A percentile compares a stretch with the other conserved stretches of the same genome.
Evolutionary conservation across 92 coral and sea anemone genomes (phyloP).

Genomic region (Phymanthus crucifer): DNA sequence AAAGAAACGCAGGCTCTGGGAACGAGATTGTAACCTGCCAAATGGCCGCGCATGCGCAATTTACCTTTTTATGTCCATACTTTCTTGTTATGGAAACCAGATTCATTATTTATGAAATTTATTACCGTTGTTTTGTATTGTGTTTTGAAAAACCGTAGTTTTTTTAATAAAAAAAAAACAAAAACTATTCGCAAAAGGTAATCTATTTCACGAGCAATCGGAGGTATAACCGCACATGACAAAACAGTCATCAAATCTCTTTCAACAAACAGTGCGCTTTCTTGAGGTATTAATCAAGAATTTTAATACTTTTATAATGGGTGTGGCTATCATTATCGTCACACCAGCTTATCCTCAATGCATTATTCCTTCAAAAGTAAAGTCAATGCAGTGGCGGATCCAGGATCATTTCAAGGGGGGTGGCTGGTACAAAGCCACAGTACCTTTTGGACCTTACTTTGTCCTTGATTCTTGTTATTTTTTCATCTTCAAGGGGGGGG

Average conservation of each 20-base stretch:
- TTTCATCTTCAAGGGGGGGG: too few species aligned
- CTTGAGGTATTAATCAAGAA: neutral
- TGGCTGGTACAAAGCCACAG: too few species aligned
- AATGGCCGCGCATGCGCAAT: neutral
- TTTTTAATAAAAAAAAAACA: neutral
- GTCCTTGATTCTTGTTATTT: too few species aligned
- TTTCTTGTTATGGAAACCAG: neutral
- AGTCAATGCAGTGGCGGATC: too few species aligned
- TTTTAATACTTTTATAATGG: neutral
- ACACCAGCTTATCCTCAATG: neutral
- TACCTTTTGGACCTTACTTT: too few species aligned
- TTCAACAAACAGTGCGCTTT: neutral
- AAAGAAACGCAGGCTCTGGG: too few species aligned
- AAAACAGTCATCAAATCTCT: neutral
- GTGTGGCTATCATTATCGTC: neutral
- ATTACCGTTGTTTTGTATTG: neutral
- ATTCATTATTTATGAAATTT: neutral
- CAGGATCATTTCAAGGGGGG: too few species aligned
- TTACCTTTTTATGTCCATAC: too few species aligned
- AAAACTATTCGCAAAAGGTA: neutral
- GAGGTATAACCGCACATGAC: neutral
- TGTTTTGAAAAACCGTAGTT: neutral
- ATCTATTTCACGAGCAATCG: neutral
- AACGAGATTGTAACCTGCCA: too few species aligned
- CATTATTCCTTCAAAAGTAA: too few species aligned